Percentiles rank a stretch among this genome's conserved stretches.
phyloP scores from a whole-genome alignment of 2,113 vertebrate genomes.

The Vidua chalybeata region DNA sequence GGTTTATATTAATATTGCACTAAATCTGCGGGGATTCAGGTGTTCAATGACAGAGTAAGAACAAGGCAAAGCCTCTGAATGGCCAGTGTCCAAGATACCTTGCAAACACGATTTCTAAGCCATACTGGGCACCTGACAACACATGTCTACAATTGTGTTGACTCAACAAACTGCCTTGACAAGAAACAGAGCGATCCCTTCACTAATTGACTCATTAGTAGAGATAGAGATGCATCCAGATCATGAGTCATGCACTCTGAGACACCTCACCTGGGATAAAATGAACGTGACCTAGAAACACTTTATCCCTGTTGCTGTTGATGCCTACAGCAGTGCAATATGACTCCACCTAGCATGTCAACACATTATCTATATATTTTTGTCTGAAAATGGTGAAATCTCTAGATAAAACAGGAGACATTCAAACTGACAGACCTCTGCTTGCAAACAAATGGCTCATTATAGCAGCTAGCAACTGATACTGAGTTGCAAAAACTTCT shows the following conservation, averaged over 20 bases:
- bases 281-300: not conserved
- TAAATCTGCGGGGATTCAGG: not conserved
- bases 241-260: constrained; percentile 6
- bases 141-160: not conserved
- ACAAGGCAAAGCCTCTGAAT: not conserved
- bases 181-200: not conserved
- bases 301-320: not conserved
- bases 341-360: not conserved
- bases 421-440: not conserved
- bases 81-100: not conserved
- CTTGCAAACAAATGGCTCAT: not conserved
- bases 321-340: constrained; percentile 17
- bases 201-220: constrained; percentile 16
- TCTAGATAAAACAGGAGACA: constrained; percentile 21
- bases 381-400: constrained; percentile 15
- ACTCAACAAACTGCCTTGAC: not conserved
- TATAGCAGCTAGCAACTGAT: not conserved
- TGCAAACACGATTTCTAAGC: not conserved
- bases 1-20: not conserved
- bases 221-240: constrained; percentile 10
- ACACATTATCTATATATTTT: not conserved
- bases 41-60: not conserved
- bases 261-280: not conserved
- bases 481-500: not conserved
- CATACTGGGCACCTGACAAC: not conserved